Conservation (phyloP, 2,797 vertebrate genomes). For the Moxostoma hubbsi region DNA sequence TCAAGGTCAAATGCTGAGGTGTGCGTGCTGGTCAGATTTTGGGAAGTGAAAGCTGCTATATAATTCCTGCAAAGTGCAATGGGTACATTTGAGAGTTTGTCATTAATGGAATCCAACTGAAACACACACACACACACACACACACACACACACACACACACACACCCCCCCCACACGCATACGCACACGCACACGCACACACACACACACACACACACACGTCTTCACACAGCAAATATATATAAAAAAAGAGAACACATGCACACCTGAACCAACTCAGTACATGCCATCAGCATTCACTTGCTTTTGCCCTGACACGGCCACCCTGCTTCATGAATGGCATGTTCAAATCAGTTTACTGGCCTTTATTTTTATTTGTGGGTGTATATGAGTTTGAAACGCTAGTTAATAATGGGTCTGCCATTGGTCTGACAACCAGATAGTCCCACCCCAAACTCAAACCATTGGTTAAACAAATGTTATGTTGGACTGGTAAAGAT, state of each 20-base stretch:
- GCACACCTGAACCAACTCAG: constrained; percentile 47
- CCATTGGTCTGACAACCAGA: no score
- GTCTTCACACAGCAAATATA: neutral
- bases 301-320: neutral
- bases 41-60: constrained; percentile 56
- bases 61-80: constrained; percentile 18
- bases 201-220: neutral
- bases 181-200: no score
- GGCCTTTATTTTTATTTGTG: constrained; percentile 8
- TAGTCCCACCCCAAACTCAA: no score
- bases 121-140: no score
- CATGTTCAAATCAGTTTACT: neutral
- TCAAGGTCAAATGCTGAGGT: constrained; percentile 47
- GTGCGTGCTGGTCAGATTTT: constrained; percentile 29
- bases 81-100: constrained; percentile 11
- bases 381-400: constrained; percentile 11
- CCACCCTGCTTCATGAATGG: neutral
- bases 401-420: neutral
- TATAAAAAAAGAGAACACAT: constrained; percentile 16
- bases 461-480: no score
- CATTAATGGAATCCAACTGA: constrained; percentile 3
- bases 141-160: no score
- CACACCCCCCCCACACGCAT: no score
- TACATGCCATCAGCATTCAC: constrained; percentile 2
- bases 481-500: no score